Base-by-base conservation (phyloP, 2,113 vertebrate genomes). In the Pangasianodon hypophthalmus region DNA sequence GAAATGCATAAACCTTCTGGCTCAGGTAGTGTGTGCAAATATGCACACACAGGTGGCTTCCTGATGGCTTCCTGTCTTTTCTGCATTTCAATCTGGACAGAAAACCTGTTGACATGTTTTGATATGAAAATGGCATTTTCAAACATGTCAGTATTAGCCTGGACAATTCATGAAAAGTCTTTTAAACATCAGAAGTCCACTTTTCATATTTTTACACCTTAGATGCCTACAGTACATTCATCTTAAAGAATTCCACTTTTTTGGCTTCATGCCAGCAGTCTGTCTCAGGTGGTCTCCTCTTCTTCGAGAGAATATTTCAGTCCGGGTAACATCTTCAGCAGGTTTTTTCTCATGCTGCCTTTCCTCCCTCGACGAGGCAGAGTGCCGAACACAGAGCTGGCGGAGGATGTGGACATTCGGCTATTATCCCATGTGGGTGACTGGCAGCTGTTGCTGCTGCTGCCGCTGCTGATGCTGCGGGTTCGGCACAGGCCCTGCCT, bases 301-400 rank as follows among this genome's bases (percentile, higher is more conserved):
- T 99, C 98, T 87, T 99, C 97, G 18, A 99, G 96, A 0, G 98
- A 97, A 54, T 96, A 94, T 69, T 98, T 97, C 50, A 99, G 96
- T 90, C 97, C 97, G 1, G 98, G 98, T 16, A 99, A 95, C 92
- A 98, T 96, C 90, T 96, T 99, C 71, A 97, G 18, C 18, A 99
- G 95, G 0, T 97, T 97, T 91, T 96, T 98, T 7, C 97, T 95
- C 3, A 98, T 95, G 0, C 96, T 98, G 62, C 88, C 89, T 87
- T 93, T 95, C 91, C 96, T 95, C 89, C 88, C 89, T 88, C 97
- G 98, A 37, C 98, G 94, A 0, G 98, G 97, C 44, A 99, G 94
- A 0, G 98, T 99, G 29, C 97, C 98, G 18, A 98, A 98, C 69
- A 97, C 41, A 9, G 96, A 94, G 88, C 60, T 89, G 84, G 82